These are phyloP conservation scores for Nothobranchius kuhntae DNA, from an alignment of 2,113 vertebrate genomes.

Conservation along the genomic window DNA sequence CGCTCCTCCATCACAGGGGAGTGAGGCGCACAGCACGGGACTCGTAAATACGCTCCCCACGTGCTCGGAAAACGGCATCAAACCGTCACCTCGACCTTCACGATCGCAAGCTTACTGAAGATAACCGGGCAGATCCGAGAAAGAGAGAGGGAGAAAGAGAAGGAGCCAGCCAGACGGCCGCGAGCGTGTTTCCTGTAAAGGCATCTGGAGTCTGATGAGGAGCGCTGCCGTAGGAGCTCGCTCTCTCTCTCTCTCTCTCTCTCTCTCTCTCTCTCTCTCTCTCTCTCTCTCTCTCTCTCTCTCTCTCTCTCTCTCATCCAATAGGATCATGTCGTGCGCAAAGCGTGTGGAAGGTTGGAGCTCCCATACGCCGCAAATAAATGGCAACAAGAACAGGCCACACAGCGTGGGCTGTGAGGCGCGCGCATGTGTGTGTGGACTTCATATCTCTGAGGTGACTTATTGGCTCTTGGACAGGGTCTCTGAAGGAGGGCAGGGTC, in stretches of 20 bases:
- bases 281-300: too few species aligned
- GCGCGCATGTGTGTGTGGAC: neutral
- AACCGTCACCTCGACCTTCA: neutral
- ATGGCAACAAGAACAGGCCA: constrained; percentile 17
- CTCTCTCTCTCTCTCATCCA: constrained; percentile 33
- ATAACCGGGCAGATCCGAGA: neutral
- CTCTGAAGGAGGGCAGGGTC: constrained; percentile 17
- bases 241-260: neutral
- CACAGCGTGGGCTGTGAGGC: neutral
- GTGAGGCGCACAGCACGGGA: constrained; percentile 45
- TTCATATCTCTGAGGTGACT: constrained; percentile 27
- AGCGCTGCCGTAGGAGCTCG: constrained; percentile 34
- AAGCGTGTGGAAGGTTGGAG: constrained; percentile 43
- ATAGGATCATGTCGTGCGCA: constrained; percentile 54
- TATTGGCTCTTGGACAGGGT: constrained; percentile 21
- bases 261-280: constrained; percentile 22
- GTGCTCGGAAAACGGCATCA: constrained; percentile 37
- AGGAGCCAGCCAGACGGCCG: constrained; percentile 1
- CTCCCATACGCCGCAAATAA: constrained; percentile 33
- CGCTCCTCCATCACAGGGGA: constrained; percentile 62
- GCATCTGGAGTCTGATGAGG: constrained; percentile 61
- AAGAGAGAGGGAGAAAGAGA: neutral
- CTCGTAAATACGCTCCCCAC: constrained; percentile 54
- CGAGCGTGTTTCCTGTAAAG: constrained; percentile 47
- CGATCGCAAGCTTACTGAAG: neutral